Evolutionary conservation across 2,113 vertebrate genomes (phyloP).

Genomic region (Tamias sibiricus): DNA sequence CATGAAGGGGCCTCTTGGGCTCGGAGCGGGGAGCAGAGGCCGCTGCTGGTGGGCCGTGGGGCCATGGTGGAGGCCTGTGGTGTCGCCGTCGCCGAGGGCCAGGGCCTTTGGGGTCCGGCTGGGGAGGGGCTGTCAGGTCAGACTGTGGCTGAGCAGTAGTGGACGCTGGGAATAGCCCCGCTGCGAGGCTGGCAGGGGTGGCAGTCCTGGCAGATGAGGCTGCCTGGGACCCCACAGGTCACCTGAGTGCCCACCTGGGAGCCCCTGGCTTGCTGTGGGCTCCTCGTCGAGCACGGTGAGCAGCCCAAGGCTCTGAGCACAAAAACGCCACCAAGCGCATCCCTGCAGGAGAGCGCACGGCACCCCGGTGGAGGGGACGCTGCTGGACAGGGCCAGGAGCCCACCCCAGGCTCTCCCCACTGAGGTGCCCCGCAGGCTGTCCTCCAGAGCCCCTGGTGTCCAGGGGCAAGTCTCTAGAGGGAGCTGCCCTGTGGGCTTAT

Average conservation of each 20-base stretch:
- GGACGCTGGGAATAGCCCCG: too few species aligned
- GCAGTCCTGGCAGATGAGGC: rapidly evolving
- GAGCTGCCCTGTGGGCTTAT: neutral
- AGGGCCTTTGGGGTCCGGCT: too few species aligned
- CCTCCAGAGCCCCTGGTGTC: neutral
- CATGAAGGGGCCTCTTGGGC: too few species aligned
- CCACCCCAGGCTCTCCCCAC: neutral
- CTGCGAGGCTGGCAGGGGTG: rapidly evolving
- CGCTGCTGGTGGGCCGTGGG: too few species aligned
- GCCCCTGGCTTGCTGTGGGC: neutral
- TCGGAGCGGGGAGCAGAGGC: too few species aligned
- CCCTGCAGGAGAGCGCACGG: too few species aligned
- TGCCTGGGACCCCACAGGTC: neutral
- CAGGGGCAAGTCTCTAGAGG: rapidly evolving
- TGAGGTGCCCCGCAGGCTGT: rapidly evolving
- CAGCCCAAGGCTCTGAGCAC: neutral
- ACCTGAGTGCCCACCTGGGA: rapidly evolving
- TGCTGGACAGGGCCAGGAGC: too few species aligned
- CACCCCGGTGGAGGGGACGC: too few species aligned
- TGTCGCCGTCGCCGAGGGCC: too few species aligned
- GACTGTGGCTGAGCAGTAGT: neutral
- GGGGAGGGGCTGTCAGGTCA: neutral
- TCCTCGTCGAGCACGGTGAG: neutral
- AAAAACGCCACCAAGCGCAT: neutral
- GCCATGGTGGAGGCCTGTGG: neutral